A percentile compares a stretch with the other conserved stretches of the same genome.
Evolutionary conservation across 2,888 invertebrate genomes (phyloP).

Genomic region (Cosmia trapezina): DNA sequence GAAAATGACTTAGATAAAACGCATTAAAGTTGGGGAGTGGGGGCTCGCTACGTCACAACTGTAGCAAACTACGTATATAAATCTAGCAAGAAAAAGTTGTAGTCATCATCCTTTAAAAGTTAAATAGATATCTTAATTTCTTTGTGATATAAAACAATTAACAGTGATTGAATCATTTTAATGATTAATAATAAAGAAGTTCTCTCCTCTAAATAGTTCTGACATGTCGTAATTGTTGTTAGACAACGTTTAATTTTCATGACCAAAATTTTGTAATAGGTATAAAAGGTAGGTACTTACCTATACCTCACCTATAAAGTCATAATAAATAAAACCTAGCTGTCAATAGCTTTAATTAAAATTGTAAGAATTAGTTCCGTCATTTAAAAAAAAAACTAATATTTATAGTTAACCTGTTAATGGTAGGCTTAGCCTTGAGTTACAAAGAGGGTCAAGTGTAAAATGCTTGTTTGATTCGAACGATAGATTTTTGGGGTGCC

Average conservation of each 20-base stretch:
- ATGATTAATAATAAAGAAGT: too few relatives aligned
- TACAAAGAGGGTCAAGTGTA: neutral
- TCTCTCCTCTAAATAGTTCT: neutral
- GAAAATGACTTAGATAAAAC: too few relatives aligned
- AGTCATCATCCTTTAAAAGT: too few relatives aligned
- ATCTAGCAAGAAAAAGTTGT: too few relatives aligned
- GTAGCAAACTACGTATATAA: too few relatives aligned
- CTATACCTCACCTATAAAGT: neutral
- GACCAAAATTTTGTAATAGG: neutral
- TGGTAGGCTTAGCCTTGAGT: conserved; percentile 8
- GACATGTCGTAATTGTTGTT: neutral
- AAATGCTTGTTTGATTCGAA: neutral
- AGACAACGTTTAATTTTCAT: neutral
- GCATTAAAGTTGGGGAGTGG: too few relatives aligned
- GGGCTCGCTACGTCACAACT: too few relatives aligned
- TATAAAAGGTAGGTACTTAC: neutral
- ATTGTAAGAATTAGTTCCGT: neutral
- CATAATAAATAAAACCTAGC: conserved; percentile 22
- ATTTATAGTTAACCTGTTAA: conserved; percentile 25
- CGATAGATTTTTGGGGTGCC: neutral
- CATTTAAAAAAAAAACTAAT: conserved; percentile 7
- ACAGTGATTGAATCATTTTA: neutral
- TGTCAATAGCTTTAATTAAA: neutral
- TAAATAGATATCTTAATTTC: too few relatives aligned
- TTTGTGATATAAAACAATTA: neutral